A percentile compares a stretch with the other conserved stretches of the same genome.
These are phyloP conservation scores for Monoplex corrugatus DNA, from an alignment of 2,888 invertebrate genomes.

Conservation along the genomic window DNA sequence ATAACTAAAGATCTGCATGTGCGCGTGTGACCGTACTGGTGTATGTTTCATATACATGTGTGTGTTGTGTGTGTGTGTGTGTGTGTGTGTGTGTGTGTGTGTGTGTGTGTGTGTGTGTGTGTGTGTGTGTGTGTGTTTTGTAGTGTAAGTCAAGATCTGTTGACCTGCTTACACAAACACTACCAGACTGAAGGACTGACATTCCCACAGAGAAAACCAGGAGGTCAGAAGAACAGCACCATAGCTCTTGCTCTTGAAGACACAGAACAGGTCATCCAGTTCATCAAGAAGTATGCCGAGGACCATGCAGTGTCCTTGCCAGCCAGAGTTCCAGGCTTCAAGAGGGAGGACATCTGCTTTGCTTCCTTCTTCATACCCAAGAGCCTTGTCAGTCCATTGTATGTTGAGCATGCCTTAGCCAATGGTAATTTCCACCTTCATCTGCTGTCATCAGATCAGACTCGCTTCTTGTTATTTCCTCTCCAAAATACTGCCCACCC, in stretches of 20 bases:
- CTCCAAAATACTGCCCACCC: too few species aligned
- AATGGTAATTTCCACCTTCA: constrained; percentile 12
- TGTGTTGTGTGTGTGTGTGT: too few species aligned
- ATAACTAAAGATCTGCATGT: too few species aligned
- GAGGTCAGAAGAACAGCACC: constrained; percentile 38
- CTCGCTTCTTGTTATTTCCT: too few species aligned
- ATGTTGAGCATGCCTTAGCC: constrained; percentile 39
- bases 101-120: too few species aligned
- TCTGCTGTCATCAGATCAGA: too few species aligned
- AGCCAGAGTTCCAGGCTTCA: constrained; percentile 52
- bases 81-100: too few species aligned
- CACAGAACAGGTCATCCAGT: constrained; percentile 45
- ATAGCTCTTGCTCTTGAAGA: constrained; percentile 46
- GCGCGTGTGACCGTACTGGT: too few species aligned
- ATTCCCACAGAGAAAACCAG: constrained; percentile 16
- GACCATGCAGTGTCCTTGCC: constrained; percentile 53
- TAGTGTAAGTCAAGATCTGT: constrained; percentile 46
- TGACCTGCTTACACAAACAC: constrained; percentile 42
- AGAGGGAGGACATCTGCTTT: constrained; percentile 10
- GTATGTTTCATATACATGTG: too few species aligned
- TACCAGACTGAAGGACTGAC: constrained; percentile 48
- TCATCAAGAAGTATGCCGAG: constrained; percentile 54
- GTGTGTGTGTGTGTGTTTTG: too few species aligned
- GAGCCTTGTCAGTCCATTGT: background rate
- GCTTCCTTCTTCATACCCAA: background rate